Base-by-base conservation (phyloP, 2,888 invertebrate species). In the Chrysodeixis includens region DNA sequence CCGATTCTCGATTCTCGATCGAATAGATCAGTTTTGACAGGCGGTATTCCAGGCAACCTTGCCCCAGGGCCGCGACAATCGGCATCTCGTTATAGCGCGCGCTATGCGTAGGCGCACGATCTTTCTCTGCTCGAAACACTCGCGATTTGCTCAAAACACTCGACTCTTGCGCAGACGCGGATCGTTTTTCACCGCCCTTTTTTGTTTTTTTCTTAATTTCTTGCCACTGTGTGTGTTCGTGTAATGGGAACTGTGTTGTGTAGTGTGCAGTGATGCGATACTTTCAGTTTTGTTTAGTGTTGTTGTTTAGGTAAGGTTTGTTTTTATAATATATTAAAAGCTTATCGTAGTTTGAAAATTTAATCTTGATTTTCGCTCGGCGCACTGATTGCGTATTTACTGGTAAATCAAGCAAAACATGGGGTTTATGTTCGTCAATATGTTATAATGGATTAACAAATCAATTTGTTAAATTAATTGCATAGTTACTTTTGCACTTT, bases 31-130 rank as follows among this genome's bases (percentile, higher is more conserved):
- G 61, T 62, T 69, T 56, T 70, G 75, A 74, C 70, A 76, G 60
- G 61, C 69, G 76, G 78, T 83, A 77, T 88, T 93, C 93, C 93
- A 93, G 93, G 86, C 88, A 91, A 90, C 94, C 94, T 94, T 93
- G 94, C 84, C 83, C 85, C 91, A 91, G 87, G 90, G 92, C 90
- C 92, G 86, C 88, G 92, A 91, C 91, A 90, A 86, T 87, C 87
- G 88, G 84, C 85, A 85, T 89, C 93, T 92, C 88, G 91, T 94
- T 86, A 92, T 93, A 94, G 93, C 84, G 78, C 89, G 82, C 82
- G 76, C 75, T 58, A 76, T 86, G 94, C 93, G 94, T 93, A 90
- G 93, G 94, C 90, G 93, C 88, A 76, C 82, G 86, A 87, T 92
- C 89, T 92, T 90, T 92, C 90, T 89, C 86, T 89, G 87, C 87